phyloP scores from a whole-genome alignment of 2,797 vertebrate genomes.

The Potorous gilbertii region DNA sequence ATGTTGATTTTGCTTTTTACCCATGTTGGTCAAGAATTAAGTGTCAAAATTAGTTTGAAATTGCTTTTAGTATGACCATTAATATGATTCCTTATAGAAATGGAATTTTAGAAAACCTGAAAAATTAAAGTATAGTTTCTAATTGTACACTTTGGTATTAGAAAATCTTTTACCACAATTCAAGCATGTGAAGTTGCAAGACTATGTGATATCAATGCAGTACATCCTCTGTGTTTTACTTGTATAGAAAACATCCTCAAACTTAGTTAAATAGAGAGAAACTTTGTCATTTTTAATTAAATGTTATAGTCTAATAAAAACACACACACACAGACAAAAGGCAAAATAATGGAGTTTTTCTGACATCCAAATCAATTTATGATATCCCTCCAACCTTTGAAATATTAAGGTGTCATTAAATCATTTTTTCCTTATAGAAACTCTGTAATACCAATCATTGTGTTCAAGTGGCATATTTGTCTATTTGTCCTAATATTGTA shows the following conservation, averaged over 20 bases:
- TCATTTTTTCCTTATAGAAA: slow-evolving; percentile 1
- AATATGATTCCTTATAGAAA: slow-evolving; percentile 37
- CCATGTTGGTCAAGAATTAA: not conserved
- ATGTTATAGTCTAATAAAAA: not conserved
- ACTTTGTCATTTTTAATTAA: slow-evolving; percentile 45
- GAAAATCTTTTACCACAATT: not conserved
- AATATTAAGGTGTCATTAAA: not conserved
- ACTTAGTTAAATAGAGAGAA: not conserved
- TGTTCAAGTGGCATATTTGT: not conserved
- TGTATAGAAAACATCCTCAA: not conserved
- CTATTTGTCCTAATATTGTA: not conserved
- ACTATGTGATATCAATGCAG: not conserved
- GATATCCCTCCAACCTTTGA: not conserved
- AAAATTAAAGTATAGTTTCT: slow-evolving; percentile 31
- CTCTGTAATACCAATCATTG: not conserved
- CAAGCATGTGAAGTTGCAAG: not conserved
- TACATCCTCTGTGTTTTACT: not conserved
- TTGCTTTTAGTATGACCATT: not conserved
- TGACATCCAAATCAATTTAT: not conserved
- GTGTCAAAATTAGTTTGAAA: slow-evolving; percentile 4
- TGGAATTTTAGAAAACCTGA: slow-evolving; percentile 26
- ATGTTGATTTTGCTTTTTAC: not conserved
- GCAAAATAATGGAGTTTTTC: not conserved
- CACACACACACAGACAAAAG: not conserved
- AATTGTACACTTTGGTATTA: not conserved